Evolutionary conservation across 2,797 vertebrate genomes (phyloP).

Genomic region (Intellagama lesueurii): DNA sequence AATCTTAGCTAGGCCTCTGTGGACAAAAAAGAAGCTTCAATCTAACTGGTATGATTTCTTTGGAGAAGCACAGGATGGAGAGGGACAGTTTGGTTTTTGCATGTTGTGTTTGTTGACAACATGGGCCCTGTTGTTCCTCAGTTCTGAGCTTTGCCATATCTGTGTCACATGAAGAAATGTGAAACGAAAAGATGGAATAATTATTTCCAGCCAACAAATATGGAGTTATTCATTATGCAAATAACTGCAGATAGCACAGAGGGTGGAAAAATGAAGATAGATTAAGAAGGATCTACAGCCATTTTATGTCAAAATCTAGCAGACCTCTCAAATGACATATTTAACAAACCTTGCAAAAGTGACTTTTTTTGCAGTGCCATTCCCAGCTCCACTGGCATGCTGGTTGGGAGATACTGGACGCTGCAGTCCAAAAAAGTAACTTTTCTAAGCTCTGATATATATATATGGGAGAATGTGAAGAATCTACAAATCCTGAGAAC

Average conservation of each 20-base stretch:
- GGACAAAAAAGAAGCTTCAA: background rate
- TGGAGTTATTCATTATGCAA: background rate
- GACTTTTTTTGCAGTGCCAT: no score
- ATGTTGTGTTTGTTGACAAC: background rate
- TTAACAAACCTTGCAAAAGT: no score
- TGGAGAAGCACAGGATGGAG: background rate
- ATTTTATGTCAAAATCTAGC: background rate
- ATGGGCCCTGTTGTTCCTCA: background rate
- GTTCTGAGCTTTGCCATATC: background rate
- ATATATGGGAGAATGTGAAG: background rate
- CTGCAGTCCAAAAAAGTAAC: no score
- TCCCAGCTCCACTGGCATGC: no score
- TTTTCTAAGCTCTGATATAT: no score
- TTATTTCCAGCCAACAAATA: background rate
- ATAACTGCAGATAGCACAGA: no score
- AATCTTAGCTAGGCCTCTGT: background rate
- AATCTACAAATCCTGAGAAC: background rate
- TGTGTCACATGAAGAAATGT: background rate
- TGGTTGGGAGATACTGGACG: no score
- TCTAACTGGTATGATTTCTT: no score
- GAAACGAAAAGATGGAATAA: background rate
- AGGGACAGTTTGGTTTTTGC: background rate
- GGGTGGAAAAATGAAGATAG: background rate
- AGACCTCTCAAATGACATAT: background rate
- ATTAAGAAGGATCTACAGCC: background rate